Conservation (phyloP, 2,888 invertebrate species). For the Nysson spinosus region DNA sequence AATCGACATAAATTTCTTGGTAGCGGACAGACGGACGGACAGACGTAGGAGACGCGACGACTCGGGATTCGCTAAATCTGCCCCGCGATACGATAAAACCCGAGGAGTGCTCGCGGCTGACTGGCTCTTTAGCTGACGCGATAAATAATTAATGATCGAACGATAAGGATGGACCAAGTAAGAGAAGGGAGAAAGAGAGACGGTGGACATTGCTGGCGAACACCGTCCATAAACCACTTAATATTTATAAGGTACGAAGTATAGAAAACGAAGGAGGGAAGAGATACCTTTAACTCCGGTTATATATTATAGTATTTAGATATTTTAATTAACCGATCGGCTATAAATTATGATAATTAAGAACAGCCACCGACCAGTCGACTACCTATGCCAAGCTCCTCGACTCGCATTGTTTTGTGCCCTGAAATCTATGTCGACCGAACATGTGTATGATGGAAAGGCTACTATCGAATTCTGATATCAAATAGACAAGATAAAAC, state of each 20-base stretch:
- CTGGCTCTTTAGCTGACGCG: conserved; percentile 66
- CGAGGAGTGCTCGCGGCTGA: conserved; percentile 48
- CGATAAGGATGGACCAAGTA: conserved; percentile 45
- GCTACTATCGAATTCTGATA: conserved; percentile 5
- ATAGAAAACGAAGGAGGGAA: conserved; percentile 41
- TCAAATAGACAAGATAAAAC: conserved; percentile 7
- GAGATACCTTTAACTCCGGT: conserved; percentile 29
- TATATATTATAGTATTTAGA: conserved; percentile 70
- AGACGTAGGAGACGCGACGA: too few species aligned
- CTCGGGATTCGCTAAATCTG: conserved; percentile 57
- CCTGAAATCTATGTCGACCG: background rate
- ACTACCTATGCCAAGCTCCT: conserved; percentile 16
- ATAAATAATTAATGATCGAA: conserved; percentile 76
- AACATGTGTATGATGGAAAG: conserved; percentile 33
- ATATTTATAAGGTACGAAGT: conserved; percentile 74
- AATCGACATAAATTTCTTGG: conserved; percentile 66
- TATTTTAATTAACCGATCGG: conserved; percentile 75
- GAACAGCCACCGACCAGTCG: conserved; percentile 20
- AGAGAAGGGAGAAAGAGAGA: conserved; percentile 18
- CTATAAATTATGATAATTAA: conserved; percentile 75
- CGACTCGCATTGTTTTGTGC: conserved; percentile 26
- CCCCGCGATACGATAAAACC: conserved; percentile 56
- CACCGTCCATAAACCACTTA: conserved; percentile 68
- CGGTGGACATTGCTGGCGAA: conserved; percentile 16
- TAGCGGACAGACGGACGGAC: conserved; percentile 49